Evolutionary conservation across 35 echinoderm and acorn worm species (phyloP), one percentile per base, ranked within the genome.

Genomic region (Ptychodera flava): DNA sequence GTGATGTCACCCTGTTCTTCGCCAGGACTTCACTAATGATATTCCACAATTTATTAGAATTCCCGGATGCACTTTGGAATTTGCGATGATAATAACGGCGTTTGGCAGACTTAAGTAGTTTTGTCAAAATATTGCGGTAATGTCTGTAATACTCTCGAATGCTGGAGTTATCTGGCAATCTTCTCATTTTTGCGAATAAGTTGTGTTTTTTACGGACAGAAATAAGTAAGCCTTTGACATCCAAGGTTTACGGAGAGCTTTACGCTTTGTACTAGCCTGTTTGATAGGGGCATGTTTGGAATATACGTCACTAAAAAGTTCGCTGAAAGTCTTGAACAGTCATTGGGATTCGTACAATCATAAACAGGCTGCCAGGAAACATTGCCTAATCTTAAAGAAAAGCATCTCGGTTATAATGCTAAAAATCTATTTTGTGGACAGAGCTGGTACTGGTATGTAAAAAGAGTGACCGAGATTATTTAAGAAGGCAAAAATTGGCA

Each of bases 401-500:
- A 30, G 1, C 30, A 1, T 36, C 33, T 29, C 37, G 34, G 34
- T 36, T 83, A 28, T 83, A 36, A 36, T 1, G 30, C 30, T 33
- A 83, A n/a, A 36, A 83, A n/a, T 83, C 16, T 1, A 30, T 83
- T 37, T 83, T 83, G 12, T 35, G 16, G 1, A 14, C 28, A 1
- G 16, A 16, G 34, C 30, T 30, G 30, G 16, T 83, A 0, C 28
- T 34, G 12, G 35, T n/a, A n/a, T n/a, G n/a, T n/a, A 37, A 36
- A 36, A 28, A 28, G 34, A 36, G 12, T 16, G 6, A 37, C 28
- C 16, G 29, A 1, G 35, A 12, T 83, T 83, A 28, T 37, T 37
- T 83, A 83, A 36, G 1, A 83, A 36, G 45, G 34, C 28, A 36
- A 88, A 88, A 31, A 88, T 35, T 37, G 86, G 78, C 16, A 38